Base-by-base conservation (phyloP, 2,797 vertebrate genomes). In the Hephaestus fuliginosus region DNA sequence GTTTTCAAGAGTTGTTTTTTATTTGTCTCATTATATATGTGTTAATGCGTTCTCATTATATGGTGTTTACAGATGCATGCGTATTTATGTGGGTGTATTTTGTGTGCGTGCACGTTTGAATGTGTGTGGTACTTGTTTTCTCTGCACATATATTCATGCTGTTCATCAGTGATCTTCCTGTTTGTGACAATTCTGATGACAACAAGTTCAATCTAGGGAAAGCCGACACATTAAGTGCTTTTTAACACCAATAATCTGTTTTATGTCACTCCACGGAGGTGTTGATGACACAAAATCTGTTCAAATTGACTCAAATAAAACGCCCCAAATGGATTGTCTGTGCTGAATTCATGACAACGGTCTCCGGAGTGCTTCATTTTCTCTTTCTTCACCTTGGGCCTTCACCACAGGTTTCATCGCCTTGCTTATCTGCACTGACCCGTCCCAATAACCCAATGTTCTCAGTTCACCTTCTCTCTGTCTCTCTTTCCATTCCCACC, bases 351-450 rank as follows among this genome's bases (percentile, higher is more conserved):
- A 18, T 44, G 72, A 43, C 20, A 53, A 46, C 20, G 51, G 13
- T 51, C 33, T 55, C 39, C 22, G 0, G 4, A 46, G n/a, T 39
- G 12, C n/a, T 77, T 79, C 58, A 41, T 69, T 62, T 69, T 52
- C 12, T 49, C 60, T 64, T 14, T 72, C 11, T 64, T 76, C n/a
- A 65, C 70, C 25, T 13, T 7, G 30, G 36, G 51, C n/a, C 58
- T 72, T 74, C 68, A 64, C 66, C 11, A 22, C 72, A 70, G 80
- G 64, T 58, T 86, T 81, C 79, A 48, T 57, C 0, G 2, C 52
- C 68, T 80, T 76, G 65, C 80, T 82, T 65, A 43, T 80, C 78
- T 69, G 63, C 60, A 63, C 53, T 88, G 80, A 91, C 84, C 76
- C 28, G 7, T 69, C 25, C 5, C 30, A 64, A 18, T 85, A 78